A percentile compares a stretch with the other conserved stretches of the same genome.
phyloP scores from a whole-genome alignment of 1,140 invertebrate genomes.

The Wiebesia pumilae region DNA sequence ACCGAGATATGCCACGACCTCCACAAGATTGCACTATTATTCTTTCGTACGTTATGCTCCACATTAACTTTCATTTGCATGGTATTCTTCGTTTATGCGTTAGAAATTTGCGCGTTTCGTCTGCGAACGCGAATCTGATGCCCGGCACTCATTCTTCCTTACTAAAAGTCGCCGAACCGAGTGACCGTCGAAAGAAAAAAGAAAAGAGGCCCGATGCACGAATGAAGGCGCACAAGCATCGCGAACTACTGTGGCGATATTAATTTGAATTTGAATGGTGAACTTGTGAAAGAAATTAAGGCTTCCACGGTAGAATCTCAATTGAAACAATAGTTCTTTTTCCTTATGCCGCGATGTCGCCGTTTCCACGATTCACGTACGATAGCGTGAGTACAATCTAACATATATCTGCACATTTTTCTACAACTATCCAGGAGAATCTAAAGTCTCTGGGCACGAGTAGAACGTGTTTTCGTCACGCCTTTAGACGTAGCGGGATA shows the following conservation, averaged over 20 bases:
- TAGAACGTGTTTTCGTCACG: conserved; percentile 43
- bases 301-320: conserved; percentile 53
- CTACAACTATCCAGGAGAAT: not conserved
- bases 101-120: not conserved
- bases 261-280: conserved; percentile 64
- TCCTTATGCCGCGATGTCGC: not conserved
- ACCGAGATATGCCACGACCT: not conserved
- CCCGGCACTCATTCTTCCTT: not conserved
- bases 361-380: not conserved
- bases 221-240: conserved; percentile 55
- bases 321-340: conserved; percentile 58
- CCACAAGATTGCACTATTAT: not conserved
- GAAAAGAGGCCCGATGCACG: conserved; percentile 32
- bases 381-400: not conserved
- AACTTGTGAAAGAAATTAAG: conserved; percentile 63
- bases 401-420: not conserved
- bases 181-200: conserved; percentile 5
- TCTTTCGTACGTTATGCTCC: not conserved
- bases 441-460: not conserved
- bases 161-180: conserved; percentile 31
- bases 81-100: not conserved
- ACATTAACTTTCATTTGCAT: not conserved
- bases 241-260: conserved; percentile 50
- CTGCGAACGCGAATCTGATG: not conserved
- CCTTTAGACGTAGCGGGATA: conserved; percentile 39